Evolutionary conservation across 2,888 invertebrate species (phyloP).

Genomic region (Pterobdella sp.): DNA sequence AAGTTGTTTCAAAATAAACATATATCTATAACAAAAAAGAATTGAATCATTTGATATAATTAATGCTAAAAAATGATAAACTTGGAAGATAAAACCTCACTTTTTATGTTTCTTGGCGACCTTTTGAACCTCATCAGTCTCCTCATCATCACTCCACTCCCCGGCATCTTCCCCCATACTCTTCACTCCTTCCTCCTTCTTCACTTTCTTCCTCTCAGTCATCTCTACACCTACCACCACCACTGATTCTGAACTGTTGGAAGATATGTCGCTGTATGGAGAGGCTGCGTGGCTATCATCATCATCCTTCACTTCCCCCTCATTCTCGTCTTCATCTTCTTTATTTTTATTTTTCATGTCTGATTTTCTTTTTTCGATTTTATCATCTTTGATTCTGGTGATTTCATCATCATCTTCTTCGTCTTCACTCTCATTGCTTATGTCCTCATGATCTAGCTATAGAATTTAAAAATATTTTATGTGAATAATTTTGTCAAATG

Average conservation of each 20-base stretch:
- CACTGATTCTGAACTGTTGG: slow-evolving; percentile 23
- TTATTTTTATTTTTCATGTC: slow-evolving; percentile 1
- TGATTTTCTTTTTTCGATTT: background rate
- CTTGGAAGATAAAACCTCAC: no score
- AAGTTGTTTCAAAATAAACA: no score
- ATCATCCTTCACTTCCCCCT: background rate
- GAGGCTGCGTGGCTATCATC: background rate
- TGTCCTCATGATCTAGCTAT: no score
- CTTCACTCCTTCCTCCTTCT: slow-evolving; percentile 12
- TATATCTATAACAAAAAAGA: no score
- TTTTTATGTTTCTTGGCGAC: background rate
- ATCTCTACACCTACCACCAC: slow-evolving; percentile 24
- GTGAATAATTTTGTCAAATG: no score
- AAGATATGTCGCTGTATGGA: slow-evolving; percentile 24
- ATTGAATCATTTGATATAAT: no score
- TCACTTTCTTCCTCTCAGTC: slow-evolving; percentile 15
- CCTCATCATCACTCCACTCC: slow-evolving; percentile 11
- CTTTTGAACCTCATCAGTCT: background rate
- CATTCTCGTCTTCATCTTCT: slow-evolving; percentile 11
- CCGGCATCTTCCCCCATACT: background rate
- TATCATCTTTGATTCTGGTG: background rate
- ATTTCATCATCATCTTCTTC: background rate
- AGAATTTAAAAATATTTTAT: no score
- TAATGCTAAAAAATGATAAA: no score
- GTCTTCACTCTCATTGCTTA: slow-evolving; percentile 2